Base-by-base conservation (phyloP, 64 coral and sea anemone species). In the Acropora tenuis region DNA sequence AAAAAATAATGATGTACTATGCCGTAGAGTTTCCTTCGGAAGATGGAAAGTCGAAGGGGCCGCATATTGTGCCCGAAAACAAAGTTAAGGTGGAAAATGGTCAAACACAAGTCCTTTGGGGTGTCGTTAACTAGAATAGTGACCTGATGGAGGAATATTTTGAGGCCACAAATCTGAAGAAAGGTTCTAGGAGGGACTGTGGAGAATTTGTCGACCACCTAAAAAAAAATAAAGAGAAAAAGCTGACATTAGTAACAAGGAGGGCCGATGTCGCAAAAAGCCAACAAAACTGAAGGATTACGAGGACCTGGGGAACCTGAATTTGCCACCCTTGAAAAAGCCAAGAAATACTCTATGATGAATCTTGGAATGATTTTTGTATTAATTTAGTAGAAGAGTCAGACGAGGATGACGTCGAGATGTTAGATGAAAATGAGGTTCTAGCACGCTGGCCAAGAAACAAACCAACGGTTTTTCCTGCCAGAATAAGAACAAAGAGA, bases 131-230 rank as follows among this genome's bases (percentile, higher is more conserved):
- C 71, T 8, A 88, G 12, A 76, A 88, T 50, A 72, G 86, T 48
- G 49, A 88, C 17, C 0, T 77, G 6, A 88, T 40, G 17, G 86
- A 88, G n/a, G 86, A 52, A 75, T 77, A 88, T 58, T 88, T 88
- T 75, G 73, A 76, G 72, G 30, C 86, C 45, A 75, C 50, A 15
- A 73, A 75, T 12, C 86, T 88, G 5, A 75, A 75, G 41, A 88
- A 76, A 49, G 86, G 86, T 53, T 88, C 86, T 40, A 88, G 50
- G 72, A 50, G 40, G 40, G 72, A 88, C 13, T 88, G 86, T 43
- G 67, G 18, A 30, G 86, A 73, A 43, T 88, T 88, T 7, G 57
- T 88, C 3, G 73, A 88, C 7, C 44, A 16, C 6, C 47, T 88
- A 30, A 30, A 3, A 88, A 88, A 76, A 16, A 52, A 16, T 30